These are phyloP conservation scores for Stegana nigrithorax DNA, from an alignment of 2,888 invertebrate genomes.

Conservation along the genomic window DNA sequence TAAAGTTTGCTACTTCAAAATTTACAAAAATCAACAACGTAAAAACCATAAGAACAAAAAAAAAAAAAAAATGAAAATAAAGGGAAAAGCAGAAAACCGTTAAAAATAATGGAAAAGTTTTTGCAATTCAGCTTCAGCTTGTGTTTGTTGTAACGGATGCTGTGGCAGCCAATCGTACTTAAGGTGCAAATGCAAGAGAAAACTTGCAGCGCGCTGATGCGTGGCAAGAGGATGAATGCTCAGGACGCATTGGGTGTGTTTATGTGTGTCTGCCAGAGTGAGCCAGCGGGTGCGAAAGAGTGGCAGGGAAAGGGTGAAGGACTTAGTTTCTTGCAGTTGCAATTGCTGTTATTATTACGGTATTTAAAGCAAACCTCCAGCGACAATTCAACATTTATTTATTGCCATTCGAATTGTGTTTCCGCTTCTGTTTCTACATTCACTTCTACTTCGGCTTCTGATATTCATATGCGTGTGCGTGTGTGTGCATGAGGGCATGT, in stretches of 20 bases:
- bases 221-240: neutral
- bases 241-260: no score
- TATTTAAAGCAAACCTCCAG: constrained; percentile 8
- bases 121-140: constrained; percentile 7
- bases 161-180: no score
- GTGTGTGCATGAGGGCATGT: no score
- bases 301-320: neutral
- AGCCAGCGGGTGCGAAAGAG: neutral
- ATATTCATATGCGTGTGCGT: no score
- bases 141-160: neutral
- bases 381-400: constrained; percentile 12
- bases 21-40: no score
- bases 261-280: no score
- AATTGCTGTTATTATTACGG: neutral
- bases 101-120: constrained; percentile 61
- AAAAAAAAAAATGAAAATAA: no score
- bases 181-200: neutral
- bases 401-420: constrained; percentile 10
- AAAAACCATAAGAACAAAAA: no score
- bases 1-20: constrained; percentile 55
- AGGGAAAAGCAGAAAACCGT: constrained; percentile 45
- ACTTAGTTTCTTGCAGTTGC: no score
- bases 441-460: no score
- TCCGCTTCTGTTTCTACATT: neutral
- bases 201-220: neutral